A percentile compares a stretch with the other conserved stretches of the same genome.
phyloP scores from a whole-genome alignment of 2,888 invertebrate species.

The Leptopilina drosophilae region DNA sequence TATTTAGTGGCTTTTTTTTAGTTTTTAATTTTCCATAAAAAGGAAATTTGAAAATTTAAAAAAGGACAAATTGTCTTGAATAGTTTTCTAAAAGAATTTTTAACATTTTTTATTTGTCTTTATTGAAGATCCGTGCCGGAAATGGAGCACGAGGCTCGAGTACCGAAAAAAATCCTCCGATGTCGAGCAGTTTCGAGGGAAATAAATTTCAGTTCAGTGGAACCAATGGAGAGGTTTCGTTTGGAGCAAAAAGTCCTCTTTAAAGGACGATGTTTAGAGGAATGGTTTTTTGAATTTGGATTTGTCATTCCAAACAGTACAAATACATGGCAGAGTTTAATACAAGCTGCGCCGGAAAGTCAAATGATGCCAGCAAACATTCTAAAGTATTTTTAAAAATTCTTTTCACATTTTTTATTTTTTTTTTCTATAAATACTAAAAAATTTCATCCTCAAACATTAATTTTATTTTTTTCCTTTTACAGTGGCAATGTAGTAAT shows the following conservation, averaged over 20 bases:
- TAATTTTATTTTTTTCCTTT: slow-evolving; percentile 63
- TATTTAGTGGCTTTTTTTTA: no score
- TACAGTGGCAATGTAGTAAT: slow-evolving; percentile 96
- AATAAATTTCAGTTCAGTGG: slow-evolving; percentile 93
- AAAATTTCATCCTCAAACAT: background rate
- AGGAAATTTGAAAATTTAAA: no score
- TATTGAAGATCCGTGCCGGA: slow-evolving; percentile 84
- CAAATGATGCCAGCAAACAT: slow-evolving; percentile 99
- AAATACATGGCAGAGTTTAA: slow-evolving; percentile 99
- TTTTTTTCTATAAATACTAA: background rate
- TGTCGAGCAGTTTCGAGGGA: slow-evolving; percentile 93
- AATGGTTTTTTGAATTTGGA: slow-evolving; percentile 99
- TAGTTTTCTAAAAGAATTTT: no score
- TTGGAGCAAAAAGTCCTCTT: slow-evolving; percentile 91
- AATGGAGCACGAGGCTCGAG: slow-evolving; percentile 96
- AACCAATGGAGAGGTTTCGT: slow-evolving; percentile 96
- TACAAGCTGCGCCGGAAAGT: slow-evolving; percentile 99
- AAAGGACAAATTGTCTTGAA: no score
- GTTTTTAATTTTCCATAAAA: no score
- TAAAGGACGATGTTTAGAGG: slow-evolving; percentile 94
- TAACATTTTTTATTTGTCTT: background rate
- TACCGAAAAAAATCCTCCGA: slow-evolving; percentile 97
- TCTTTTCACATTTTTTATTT: slow-evolving; percentile 1
- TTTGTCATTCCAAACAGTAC: slow-evolving; percentile 99
- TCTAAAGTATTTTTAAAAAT: slow-evolving; percentile 84